Evolutionary conservation across 2,113 vertebrate species (phyloP).

Genomic region (Paracanthobrama guichenoti): DNA sequence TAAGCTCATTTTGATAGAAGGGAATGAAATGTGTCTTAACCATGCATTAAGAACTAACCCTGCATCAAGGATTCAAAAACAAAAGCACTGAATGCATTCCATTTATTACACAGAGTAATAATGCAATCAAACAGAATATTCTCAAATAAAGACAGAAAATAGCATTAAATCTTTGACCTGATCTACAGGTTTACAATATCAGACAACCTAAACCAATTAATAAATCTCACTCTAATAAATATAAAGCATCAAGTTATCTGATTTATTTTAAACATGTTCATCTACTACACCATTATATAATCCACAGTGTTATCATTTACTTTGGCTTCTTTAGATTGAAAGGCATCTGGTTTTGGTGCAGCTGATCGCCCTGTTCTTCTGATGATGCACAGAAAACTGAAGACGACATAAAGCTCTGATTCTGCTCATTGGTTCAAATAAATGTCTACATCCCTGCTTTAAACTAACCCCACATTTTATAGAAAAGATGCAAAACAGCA

Average conservation of each 20-base stretch:
- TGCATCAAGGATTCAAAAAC: neutral
- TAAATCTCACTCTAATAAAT: neutral
- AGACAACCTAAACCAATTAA: neutral
- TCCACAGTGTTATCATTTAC: neutral
- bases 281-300: neutral
- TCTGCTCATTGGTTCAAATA: neutral
- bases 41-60: neutral
- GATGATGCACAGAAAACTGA: neutral
- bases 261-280: neutral
- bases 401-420: neutral
- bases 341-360: conserved; percentile 6
- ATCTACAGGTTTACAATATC: conserved; percentile 41
- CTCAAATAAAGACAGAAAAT: neutral
- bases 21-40: neutral
- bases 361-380: neutral
- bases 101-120: conserved; percentile 11
- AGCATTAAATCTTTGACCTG: neutral
- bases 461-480: neutral
- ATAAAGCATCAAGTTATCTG: neutral
- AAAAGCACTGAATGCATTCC: neutral
- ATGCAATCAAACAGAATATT: neutral
- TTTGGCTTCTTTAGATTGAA: neutral
- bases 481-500: neutral
- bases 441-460: neutral
- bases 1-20: too few relatives aligned